These are phyloP conservation scores for Drosophila neocordata DNA, from an alignment of 1,140 invertebrate species.

Conservation along the genomic window DNA sequence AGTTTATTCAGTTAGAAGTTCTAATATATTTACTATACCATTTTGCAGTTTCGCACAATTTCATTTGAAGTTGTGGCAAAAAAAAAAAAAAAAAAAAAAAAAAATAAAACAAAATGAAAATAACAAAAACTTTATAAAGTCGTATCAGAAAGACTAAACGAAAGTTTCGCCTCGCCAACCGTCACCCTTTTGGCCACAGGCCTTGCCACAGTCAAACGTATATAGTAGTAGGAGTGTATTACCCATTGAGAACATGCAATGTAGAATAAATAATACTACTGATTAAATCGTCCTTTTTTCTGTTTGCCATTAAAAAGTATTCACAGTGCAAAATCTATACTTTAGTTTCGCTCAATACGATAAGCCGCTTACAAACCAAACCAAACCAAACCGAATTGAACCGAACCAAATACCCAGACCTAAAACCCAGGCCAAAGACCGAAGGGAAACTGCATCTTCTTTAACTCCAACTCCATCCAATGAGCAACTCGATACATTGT, in stretches of 20 bases:
- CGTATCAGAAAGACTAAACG: conserved; percentile 33
- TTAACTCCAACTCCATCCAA: neutral
- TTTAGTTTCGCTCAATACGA: conserved; percentile 74
- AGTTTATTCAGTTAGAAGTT: conserved; percentile 65
- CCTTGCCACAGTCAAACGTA: no score
- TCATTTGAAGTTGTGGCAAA: conserved; percentile 52
- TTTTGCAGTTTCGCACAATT: conserved; percentile 61
- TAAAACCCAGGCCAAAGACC: conserved; percentile 30
- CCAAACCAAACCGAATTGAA: conserved; percentile 41
- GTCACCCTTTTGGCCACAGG: neutral
- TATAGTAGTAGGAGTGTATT: no score
- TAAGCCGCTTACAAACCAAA: conserved; percentile 71
- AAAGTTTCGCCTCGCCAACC: conserved; percentile 43
- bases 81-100: conserved; percentile 28
- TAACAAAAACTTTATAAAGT: conserved; percentile 19
- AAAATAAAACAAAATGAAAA: conserved; percentile 9
- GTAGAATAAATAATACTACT: conserved; percentile 78
- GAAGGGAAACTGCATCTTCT: conserved; percentile 30
- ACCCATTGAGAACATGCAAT: conserved; percentile 40
- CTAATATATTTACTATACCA: conserved; percentile 53
- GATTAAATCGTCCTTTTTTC: conserved; percentile 73
- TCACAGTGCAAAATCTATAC: conserved; percentile 77
- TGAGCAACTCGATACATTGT: conserved; percentile 16
- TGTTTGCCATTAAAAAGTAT: conserved; percentile 80
- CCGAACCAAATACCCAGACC: conserved; percentile 44